Evolutionary conservation across 2,797 vertebrate species (phyloP), one percentile per base, ranked within the genome.

Genomic region (Rhabdophis nuchalis): DNA sequence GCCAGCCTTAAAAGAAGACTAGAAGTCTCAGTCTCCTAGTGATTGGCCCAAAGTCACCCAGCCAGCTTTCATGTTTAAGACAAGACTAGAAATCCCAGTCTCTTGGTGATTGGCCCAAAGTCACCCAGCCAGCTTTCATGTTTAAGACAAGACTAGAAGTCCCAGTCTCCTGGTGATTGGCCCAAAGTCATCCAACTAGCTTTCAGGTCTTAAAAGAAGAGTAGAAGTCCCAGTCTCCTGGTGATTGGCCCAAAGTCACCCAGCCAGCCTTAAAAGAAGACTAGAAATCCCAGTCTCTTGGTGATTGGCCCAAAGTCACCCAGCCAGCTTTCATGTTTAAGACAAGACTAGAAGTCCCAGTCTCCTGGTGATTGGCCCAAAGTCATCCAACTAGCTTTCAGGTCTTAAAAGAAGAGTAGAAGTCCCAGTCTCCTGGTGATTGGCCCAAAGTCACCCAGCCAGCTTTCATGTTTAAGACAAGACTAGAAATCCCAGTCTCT

Each of bases 131-230:
- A n/a, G n/a, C n/a, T n/a, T n/a, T n/a, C n/a, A n/a, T n/a, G n/a
- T n/a, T n/a, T n/a, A n/a, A n/a, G n/a, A n/a, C n/a, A n/a, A n/a
- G n/a, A n/a, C n/a, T n/a, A n/a, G n/a, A n/a, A n/a, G n/a, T n/a
- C n/a, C n/a, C n/a, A n/a, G n/a, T n/a, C n/a, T n/a, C n/a, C n/a
- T n/a, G n/a, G n/a, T n/a, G n/a, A 61, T 1, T 4, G 60, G 60
- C 27, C 27, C 27, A 13, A 29, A 61, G 60, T 61, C 27, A 13
- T 0, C 60, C 11, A 29, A 4, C 27, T 0, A 5, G 11, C 27
- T 29, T 61, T 2, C 27, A 0, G n/a, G 29, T 0, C 61, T n/a
- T 64, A 64, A 64, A 4, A 0, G 0, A 0, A 5, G 12, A 64
- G 0, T 64, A 64, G 29, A 6, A 64, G 4, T 64, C 61, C 0